A percentile compares a stretch with the other conserved stretches of the same genome.
These are phyloP conservation scores for Lithophane socia DNA, from an alignment of 2,888 invertebrate genomes.

Conservation along the genomic window DNA sequence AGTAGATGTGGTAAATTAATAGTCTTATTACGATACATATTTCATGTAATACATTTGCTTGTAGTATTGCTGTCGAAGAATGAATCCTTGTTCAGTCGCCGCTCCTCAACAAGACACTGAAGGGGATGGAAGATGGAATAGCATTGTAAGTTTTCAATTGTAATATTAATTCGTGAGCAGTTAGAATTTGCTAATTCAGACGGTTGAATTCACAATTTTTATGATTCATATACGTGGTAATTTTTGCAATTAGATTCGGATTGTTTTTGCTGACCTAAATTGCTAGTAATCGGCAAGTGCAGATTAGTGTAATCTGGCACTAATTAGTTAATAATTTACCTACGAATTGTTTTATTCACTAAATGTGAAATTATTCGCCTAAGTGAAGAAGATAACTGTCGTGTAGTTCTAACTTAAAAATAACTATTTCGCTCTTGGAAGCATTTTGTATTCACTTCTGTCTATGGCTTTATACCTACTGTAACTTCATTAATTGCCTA, in stretches of 20 bases:
- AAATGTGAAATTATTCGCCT: background rate
- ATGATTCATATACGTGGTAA: constrained; percentile 48
- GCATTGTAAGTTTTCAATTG: constrained; percentile 88
- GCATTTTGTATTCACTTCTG: background rate
- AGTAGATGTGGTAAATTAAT: constrained; percentile 58
- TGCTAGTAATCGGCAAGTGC: constrained; percentile 37
- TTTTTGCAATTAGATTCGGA: constrained; percentile 45
- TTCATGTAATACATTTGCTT: constrained; percentile 58
- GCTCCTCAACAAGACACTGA: constrained; percentile 93
- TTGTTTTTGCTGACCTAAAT: constrained; percentile 41
- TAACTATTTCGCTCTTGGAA: background rate
- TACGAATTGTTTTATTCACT: constrained; percentile 4
- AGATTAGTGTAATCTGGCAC: constrained; percentile 38
- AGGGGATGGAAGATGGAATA: constrained; percentile 96
- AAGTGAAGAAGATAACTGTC: background rate
- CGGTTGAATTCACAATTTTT: constrained; percentile 41
- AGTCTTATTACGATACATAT: constrained; percentile 37
- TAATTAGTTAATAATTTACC: constrained; percentile 27
- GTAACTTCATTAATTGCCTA: background rate
- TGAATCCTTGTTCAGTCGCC: constrained; percentile 94
- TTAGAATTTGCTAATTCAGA: constrained; percentile 26
- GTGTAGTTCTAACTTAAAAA: background rate
- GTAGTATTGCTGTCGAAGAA: constrained; percentile 71
- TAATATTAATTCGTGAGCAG: constrained; percentile 42
- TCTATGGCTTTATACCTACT: background rate